phyloP scores from a whole-genome alignment of 2,113 vertebrate species.

The Meriones unguiculatus region DNA sequence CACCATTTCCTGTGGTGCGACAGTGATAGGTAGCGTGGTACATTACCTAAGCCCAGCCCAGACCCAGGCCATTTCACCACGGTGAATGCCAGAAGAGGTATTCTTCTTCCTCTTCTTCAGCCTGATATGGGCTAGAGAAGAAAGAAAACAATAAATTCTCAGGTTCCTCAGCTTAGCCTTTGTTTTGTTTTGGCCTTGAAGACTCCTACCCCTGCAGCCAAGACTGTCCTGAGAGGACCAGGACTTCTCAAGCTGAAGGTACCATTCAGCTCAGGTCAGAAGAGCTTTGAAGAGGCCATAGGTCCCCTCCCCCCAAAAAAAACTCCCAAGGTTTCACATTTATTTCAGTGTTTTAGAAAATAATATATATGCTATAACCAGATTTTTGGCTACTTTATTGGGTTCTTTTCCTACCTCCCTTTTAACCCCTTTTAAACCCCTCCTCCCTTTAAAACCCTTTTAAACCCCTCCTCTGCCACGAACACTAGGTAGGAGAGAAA shows the following conservation, averaged over 20 bases:
- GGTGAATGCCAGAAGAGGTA: not conserved
- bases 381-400: no score
- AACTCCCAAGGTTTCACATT: not conserved
- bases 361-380: not conserved
- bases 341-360: not conserved
- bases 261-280: not conserved
- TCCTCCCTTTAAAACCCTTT: no score
- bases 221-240: not conserved
- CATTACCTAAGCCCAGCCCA: accelerated
- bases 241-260: not conserved
- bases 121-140: not conserved
- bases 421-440: no score
- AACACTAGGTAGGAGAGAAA: no score
- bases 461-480: no score
- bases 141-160: not conserved
- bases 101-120: not conserved
- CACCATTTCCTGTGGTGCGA: not conserved
- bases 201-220: not conserved
- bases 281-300: not conserved
- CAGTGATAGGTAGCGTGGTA: no score
- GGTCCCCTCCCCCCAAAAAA: not conserved
- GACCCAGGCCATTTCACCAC: not conserved
- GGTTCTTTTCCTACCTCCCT: no score
- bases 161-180: accelerated
- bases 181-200: accelerated